phyloP scores from a whole-genome alignment of 2,797 vertebrate species.

The Coreius guichenoti region DNA sequence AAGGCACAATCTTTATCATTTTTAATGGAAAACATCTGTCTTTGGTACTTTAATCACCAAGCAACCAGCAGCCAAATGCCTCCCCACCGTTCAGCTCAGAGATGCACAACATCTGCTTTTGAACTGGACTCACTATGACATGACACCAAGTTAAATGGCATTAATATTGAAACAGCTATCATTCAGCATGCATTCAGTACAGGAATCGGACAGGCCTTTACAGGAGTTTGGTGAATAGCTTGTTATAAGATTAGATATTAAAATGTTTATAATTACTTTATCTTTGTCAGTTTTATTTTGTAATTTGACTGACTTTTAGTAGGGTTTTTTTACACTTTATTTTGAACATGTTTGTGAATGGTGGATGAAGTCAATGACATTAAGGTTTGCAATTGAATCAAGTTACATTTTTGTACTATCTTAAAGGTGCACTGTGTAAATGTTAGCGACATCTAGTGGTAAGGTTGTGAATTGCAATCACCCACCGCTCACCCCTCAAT shows the following conservation, averaged over 20 bases:
- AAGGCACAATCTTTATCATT: conserved; percentile 10
- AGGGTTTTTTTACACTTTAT: not conserved
- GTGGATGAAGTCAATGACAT: not conserved
- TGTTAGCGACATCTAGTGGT: too few species aligned
- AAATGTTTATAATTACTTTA: not conserved
- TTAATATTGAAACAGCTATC: conserved; percentile 53
- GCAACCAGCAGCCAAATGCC: conserved; percentile 19
- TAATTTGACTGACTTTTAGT: conserved; percentile 2
- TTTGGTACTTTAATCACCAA: conserved; percentile 34
- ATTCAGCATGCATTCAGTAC: conserved; percentile 22
- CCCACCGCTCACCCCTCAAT: too few species aligned
- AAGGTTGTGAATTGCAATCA: too few species aligned
- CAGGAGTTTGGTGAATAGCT: conserved; percentile 1
- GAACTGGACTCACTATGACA: conserved; percentile 46
- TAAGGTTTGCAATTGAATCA: conserved; percentile 3
- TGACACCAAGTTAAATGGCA: conserved; percentile 30
- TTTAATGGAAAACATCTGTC: conserved; percentile 51
- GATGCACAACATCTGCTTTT: conserved; percentile 43
- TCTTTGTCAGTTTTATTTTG: not conserved
- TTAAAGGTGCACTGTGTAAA: not conserved
- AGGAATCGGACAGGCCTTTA: conserved; percentile 21
- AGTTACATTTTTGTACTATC: not conserved
- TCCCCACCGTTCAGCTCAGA: conserved; percentile 44
- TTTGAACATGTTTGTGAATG: not conserved
- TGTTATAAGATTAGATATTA: not conserved